Percentiles rank a stretch among this genome's conserved stretches.
Evolutionary conservation across 2,797 vertebrate genomes (phyloP).

Genomic region (Thripadectes ignobilis): DNA sequence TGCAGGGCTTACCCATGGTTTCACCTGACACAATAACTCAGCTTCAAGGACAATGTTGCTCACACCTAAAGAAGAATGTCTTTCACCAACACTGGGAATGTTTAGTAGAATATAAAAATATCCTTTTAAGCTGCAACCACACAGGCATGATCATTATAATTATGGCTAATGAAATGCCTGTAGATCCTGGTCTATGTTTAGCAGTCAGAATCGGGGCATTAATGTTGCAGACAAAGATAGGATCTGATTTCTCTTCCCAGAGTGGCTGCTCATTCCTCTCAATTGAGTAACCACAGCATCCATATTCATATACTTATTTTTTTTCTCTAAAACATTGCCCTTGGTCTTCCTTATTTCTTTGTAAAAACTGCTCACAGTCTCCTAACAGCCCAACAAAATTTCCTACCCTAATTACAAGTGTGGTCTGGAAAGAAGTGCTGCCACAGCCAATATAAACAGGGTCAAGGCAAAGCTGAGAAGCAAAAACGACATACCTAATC

Average conservation of each 20-base stretch:
- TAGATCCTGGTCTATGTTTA: slow-evolving; percentile 6
- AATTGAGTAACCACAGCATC: neutral
- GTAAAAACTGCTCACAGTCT: neutral
- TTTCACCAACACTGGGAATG: neutral
- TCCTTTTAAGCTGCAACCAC: neutral
- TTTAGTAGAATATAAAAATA: slow-evolving; percentile 3
- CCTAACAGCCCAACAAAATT: neutral
- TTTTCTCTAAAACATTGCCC: neutral
- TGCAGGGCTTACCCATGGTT: neutral
- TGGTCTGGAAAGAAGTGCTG: slow-evolving; percentile 9
- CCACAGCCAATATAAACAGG: neutral
- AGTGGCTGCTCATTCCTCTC: slow-evolving; percentile 7
- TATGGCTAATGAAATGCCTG: neutral
- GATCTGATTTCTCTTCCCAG: slow-evolving; percentile 10
- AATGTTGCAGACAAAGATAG: slow-evolving; percentile 8
- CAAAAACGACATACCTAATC: neutral
- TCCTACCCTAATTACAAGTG: slow-evolving; percentile 2
- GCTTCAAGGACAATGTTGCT: neutral
- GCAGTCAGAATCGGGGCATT: neutral
- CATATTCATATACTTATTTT: neutral
- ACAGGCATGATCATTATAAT: neutral
- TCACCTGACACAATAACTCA: neutral
- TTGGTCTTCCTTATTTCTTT: neutral
- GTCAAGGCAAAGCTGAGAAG: neutral
- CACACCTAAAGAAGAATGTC: neutral